Evolutionary conservation across 2,113 vertebrate species (phyloP).

Genomic region (Nibea albiflora): DNA sequence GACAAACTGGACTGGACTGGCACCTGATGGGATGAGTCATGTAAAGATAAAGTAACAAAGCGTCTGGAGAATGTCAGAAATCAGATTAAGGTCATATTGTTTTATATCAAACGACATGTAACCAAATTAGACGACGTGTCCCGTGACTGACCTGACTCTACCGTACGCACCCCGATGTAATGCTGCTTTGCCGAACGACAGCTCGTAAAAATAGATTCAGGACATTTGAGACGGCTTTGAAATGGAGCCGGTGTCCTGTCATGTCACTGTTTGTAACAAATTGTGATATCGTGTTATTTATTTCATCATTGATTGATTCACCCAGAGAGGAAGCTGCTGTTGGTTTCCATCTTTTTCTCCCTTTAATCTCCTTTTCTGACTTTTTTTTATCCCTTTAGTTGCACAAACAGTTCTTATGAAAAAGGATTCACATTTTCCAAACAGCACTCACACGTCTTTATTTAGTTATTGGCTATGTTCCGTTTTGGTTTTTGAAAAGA

Average conservation of each 20-base stretch:
- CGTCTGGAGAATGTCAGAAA: not conserved
- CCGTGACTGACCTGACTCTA: not conserved
- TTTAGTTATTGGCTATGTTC: not conserved
- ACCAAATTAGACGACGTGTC: not conserved
- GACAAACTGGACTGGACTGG: too few species aligned
- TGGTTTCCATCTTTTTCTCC: not conserved
- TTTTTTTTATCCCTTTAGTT: not conserved
- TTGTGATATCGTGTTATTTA: not conserved
- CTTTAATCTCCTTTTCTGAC: not conserved
- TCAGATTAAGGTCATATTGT: not conserved
- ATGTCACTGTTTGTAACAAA: not conserved
- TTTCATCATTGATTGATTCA: not conserved
- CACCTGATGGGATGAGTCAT: not conserved
- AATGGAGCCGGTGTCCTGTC: not conserved
- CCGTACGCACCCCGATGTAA: not conserved
- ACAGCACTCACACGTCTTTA: not conserved
- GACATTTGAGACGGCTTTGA: constrained; percentile 41
- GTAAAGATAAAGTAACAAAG: not conserved
- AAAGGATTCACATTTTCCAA: not conserved
- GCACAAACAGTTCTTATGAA: too few species aligned
- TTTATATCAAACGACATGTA: not conserved
- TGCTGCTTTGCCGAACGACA: constrained; percentile 3
- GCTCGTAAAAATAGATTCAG: constrained; percentile 39
- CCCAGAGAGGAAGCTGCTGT: not conserved
- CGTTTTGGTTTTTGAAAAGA: not conserved